These are phyloP conservation scores for Monopis laevigella DNA, from an alignment of 2,888 invertebrate species.

Conservation along the genomic window DNA sequence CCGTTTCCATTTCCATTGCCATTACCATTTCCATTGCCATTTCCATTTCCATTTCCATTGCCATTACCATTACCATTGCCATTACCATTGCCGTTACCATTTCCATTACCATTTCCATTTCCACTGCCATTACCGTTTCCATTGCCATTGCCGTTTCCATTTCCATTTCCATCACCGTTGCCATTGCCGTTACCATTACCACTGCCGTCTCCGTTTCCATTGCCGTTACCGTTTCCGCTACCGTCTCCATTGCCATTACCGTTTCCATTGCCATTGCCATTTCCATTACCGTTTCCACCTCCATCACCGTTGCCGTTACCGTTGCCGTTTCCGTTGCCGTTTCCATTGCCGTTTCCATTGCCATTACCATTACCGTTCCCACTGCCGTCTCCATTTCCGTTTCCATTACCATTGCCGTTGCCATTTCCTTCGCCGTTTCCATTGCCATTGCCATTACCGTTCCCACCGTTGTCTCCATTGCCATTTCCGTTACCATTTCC, in stretches of 20 bases:
- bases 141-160: neutral
- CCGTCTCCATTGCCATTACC: conserved; percentile 12
- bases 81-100: neutral
- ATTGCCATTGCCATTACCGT: neutral
- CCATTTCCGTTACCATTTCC: neutral
- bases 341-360: conserved; percentile 13
- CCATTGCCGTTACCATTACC: conserved; percentile 8
- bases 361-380: conserved; percentile 12
- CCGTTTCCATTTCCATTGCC: conserved; percentile 13
- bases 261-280: conserved; percentile 13
- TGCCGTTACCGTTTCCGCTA: neutral
- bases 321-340: conserved; percentile 13
- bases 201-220: conserved; percentile 5
- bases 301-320: conserved; percentile 13
- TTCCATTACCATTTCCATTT: neutral
- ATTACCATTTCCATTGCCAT: conserved; percentile 12
- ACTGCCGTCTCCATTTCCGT: conserved; percentile 9
- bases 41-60: neutral
- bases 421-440: neutral
- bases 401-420: neutral
- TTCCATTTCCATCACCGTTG: neutral
- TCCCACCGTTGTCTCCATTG: neutral
- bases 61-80: neutral
- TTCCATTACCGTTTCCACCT: conserved; percentile 14
- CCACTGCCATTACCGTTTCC: conserved; percentile 1